phyloP scores from a whole-genome alignment of 2,888 invertebrate genomes.

The Chorisops tibialis region DNA sequence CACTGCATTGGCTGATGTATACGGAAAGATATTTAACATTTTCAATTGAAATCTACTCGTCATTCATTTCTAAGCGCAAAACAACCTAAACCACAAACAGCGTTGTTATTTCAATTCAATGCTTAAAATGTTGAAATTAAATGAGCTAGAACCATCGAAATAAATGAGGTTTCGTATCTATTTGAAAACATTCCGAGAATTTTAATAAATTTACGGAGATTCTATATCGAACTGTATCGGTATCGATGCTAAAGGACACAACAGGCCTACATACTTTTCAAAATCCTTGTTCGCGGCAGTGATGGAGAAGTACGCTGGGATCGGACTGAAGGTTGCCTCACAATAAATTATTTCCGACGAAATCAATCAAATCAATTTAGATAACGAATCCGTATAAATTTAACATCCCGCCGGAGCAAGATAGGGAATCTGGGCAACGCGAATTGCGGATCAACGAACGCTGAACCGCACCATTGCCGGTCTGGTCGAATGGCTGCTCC shows the following conservation, averaged over 20 bases:
- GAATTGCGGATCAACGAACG: neutral
- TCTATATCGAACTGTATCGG: neutral
- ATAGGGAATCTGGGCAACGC: neutral
- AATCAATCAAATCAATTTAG: constrained; percentile 18
- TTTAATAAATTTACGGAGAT: too few relatives aligned
- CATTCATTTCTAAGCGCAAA: too few relatives aligned
- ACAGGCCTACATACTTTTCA: too few relatives aligned
- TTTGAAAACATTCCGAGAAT: too few relatives aligned
- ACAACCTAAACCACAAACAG: neutral
- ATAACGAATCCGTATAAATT: constrained; percentile 15
- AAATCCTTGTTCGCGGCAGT: too few relatives aligned
- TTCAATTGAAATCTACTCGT: too few relatives aligned
- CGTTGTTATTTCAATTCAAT: neutral
- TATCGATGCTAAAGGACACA: neutral
- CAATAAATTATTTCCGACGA: constrained; percentile 12
- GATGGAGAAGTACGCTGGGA: too few relatives aligned
- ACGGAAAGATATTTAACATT: too few relatives aligned
- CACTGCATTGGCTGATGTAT: too few relatives aligned
- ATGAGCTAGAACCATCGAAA: neutral
- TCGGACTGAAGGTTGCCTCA: neutral
- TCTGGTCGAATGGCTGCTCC: neutral
- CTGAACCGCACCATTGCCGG: neutral
- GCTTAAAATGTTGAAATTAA: neutral
- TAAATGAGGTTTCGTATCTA: neutral
- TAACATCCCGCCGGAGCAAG: neutral